Percentiles rank a stretch among this genome's conserved stretches.
Evolutionary conservation across 1,140 invertebrate species (phyloP).

Genomic region (Hylaeus anthracinus): DNA sequence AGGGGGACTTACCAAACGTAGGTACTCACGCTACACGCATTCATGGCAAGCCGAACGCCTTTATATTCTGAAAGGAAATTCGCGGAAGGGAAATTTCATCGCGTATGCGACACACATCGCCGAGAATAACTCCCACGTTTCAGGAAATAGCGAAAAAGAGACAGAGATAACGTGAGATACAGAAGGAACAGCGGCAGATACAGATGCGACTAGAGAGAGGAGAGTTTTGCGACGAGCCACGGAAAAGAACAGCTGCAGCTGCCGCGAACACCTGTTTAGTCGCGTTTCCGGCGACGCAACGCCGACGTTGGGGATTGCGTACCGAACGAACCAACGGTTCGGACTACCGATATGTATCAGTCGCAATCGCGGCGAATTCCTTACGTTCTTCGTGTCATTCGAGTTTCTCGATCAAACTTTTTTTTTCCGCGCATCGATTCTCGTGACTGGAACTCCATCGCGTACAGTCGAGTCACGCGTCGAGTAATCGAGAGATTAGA

Average conservation of each 20-base stretch:
- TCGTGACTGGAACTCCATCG: background rate
- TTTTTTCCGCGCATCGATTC: background rate
- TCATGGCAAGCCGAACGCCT: background rate
- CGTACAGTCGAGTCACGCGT: background rate
- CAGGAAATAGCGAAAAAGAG: slow-evolving; percentile 20
- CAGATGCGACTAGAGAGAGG: slow-evolving; percentile 5
- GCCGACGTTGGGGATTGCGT: slow-evolving; percentile 27
- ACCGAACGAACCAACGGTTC: background rate
- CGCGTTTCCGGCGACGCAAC: slow-evolving; percentile 54
- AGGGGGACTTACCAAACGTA: too few species aligned
- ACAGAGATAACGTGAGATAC: background rate
- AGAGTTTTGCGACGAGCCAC: slow-evolving; percentile 41
- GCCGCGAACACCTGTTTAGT: slow-evolving; percentile 62
- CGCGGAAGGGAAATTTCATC: slow-evolving; percentile 19
- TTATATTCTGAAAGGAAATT: slow-evolving; percentile 15
- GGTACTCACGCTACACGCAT: background rate
- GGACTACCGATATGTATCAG: background rate
- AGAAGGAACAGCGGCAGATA: background rate
- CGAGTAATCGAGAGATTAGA: background rate
- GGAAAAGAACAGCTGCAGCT: slow-evolving; percentile 46
- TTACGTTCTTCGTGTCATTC: background rate
- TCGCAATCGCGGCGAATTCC: background rate
- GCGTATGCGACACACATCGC: slow-evolving; percentile 21
- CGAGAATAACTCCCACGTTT: slow-evolving; percentile 47
- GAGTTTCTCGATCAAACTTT: background rate